These are phyloP conservation scores for Macropis europaea DNA, from an alignment of 2,888 invertebrate species.

Conservation along the genomic window DNA sequence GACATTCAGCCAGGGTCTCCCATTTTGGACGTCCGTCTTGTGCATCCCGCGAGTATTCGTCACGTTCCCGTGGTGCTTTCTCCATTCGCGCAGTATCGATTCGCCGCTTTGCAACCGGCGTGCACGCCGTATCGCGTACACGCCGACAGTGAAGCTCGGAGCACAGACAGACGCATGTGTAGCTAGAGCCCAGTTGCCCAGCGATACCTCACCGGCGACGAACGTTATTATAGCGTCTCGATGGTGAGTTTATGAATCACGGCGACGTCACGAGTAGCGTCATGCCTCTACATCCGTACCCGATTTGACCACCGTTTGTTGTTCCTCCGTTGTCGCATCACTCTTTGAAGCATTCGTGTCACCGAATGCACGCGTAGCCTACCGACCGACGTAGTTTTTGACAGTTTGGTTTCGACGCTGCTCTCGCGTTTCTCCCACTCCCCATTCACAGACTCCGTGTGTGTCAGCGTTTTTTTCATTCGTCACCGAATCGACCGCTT, in stretches of 20 bases:
- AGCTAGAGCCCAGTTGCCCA: background rate
- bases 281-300: background rate
- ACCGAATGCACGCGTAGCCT: too few relatives aligned
- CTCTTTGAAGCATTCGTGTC: too few relatives aligned
- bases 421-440: too few relatives aligned
- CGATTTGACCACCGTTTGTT: background rate
- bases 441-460: too few relatives aligned
- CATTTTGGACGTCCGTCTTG: too few relatives aligned
- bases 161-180: slow-evolving; percentile 15
- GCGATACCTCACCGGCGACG: slow-evolving; percentile 20
- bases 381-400: too few relatives aligned
- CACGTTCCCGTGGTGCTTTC: too few relatives aligned
- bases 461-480: too few relatives aligned
- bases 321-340: too few relatives aligned
- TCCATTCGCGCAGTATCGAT: slow-evolving; percentile 49
- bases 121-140: slow-evolving; percentile 11
- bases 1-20: too few relatives aligned
- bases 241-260: slow-evolving; percentile 52
- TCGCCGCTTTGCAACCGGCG: slow-evolving; percentile 32
- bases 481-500: too few relatives aligned
- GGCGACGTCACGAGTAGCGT: slow-evolving; percentile 20
- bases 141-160: slow-evolving; percentile 20
- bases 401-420: too few relatives aligned
- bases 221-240: slow-evolving; percentile 35
- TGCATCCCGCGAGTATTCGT: background rate